Base-by-base conservation (phyloP, 2,113 vertebrate species). In the Myotis brandtii region DNA sequence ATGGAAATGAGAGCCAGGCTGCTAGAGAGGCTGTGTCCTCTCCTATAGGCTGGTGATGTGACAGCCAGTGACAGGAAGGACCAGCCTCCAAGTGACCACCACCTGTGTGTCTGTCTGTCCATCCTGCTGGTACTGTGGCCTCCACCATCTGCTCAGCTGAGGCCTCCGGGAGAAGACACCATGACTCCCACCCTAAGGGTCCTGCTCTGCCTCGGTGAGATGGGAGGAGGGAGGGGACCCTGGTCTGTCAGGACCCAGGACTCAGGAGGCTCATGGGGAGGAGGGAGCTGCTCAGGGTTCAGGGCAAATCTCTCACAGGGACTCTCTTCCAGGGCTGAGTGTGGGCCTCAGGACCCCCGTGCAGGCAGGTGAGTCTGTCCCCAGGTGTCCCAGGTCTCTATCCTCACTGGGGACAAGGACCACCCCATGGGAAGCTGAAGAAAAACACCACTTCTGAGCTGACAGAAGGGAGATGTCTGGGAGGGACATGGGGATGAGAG, bases 41-140 rank as follows among this genome's bases (percentile, higher is more conserved):
- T 48, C 2, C 27, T 48, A 43, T 37, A 25, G 43, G 43, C 27
- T 76, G 73, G 14, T 76, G 73, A 18, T 0, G 2, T 48, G 52
- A 77, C 37, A 52, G 0, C 4, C 8, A 0, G 0, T 89, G 72
- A 85, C 4, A 0, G 0, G 56, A 2, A 34, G 18, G 4, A 0
- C 5, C 3, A 9, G 30, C 43, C 4, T 2, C 11, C 0, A 0
- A 32, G 30, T 8, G 14, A 2, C 43, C 81, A 91, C 62, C 25
- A 14, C 30, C 17, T 67, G 2, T 30, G 1, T 5, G 0, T 82
- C 46, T 18, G 7, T 34, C 62, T 30, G 37, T 37, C 37, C 2
- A 2, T 46, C 2, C 5, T 27, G 1, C 0, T 0, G 37, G 30
- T 40, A 5, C 75, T 0, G 1, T 1, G 13, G 30, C 16, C 75